Base-by-base conservation (phyloP, 2,888 invertebrate genomes). In the Acleris holmiana region DNA sequence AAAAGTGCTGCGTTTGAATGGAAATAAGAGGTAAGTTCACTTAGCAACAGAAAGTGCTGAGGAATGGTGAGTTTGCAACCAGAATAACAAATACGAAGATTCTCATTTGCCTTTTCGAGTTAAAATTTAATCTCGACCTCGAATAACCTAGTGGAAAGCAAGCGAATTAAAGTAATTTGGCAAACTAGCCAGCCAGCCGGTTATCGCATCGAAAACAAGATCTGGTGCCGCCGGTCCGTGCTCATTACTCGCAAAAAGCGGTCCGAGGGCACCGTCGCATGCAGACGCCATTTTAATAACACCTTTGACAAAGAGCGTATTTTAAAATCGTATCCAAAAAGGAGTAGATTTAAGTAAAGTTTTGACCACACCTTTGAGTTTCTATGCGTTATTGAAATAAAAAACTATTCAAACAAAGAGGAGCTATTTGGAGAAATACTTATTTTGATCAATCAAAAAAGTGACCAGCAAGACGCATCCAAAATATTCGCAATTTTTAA, bases 271-370 rank as follows among this genome's bases (percentile, higher is more conserved):
- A 47, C 69, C 71, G 78, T 73, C 78, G 76, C n/a, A n/a, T n/a
- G n/a, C 73, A 71, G 74, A 74, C 79, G 73, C 81, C 79, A 82
- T 80, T 80, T 81, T 75, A 77, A 74, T 74, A 81, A 77, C 19
- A 19, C 40, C 41, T 54, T 35, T 29, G 8, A 29, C 29, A 29
- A 29, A 7, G 35, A 35, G 35, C 35, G 13, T 13, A 35, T 35
- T 35, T 35, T 35, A 10, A 35, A 13, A 13, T 13, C 10, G 35
- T 35, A 3, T 13, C 13, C 35, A 35, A 13, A 35, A 35, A 10
- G 10, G 10, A 1, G n/a, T 35, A 13, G 13, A 35, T 35, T 35
- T 35, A 10, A 35, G 13, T 35, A 13, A 35, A 4, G 35, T n/a
- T n/a, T n/a, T n/a, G n/a, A n/a, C n/a, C 4, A 35, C 13, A 35